These are phyloP conservation scores for Drosophila subobscura DNA, from an alignment of 1,140 invertebrate species.

Conservation along the genomic window DNA sequence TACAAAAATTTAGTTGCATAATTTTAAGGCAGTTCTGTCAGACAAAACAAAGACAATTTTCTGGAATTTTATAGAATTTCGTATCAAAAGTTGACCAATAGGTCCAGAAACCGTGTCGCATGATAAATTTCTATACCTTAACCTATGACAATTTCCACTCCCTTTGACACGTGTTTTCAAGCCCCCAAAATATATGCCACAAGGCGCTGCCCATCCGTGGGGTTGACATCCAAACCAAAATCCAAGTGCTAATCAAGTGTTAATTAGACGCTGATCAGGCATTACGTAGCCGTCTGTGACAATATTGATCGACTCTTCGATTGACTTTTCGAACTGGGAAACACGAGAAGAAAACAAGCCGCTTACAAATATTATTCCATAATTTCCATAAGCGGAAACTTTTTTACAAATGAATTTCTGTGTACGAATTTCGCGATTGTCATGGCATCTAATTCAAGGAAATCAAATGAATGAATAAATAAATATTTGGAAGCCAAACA, in stretches of 20 bases:
- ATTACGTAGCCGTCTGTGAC: conserved; percentile 61
- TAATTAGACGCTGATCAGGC: conserved; percentile 60
- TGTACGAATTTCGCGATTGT: conserved; percentile 10
- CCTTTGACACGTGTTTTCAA: no score
- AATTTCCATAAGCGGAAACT: conserved; percentile 43
- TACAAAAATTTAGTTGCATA: no score
- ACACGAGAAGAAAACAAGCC: conserved; percentile 32
- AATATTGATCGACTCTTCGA: conserved; percentile 53
- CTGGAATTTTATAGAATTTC: no score
- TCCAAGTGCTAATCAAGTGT: conserved; percentile 61
- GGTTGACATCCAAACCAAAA: neutral
- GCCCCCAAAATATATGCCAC: no score
- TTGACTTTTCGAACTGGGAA: conserved; percentile 25
- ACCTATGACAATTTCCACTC: no score
- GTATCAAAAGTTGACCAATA: no score
- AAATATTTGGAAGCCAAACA: conserved; percentile 18
- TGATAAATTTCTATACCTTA: no score
- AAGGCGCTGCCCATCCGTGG: no score
- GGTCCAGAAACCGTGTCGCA: no score
- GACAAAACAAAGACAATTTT: no score
- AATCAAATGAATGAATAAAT: conserved; percentile 37
- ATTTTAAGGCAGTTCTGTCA: no score
- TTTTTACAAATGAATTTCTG: conserved; percentile 42
- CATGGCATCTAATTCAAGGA: conserved; percentile 35
- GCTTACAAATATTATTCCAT: conserved; percentile 47